Percentiles rank a stretch among this genome's conserved stretches.
phyloP scores from a whole-genome alignment of 2,113 vertebrate genomes.

The Lasiurus cinereus region DNA sequence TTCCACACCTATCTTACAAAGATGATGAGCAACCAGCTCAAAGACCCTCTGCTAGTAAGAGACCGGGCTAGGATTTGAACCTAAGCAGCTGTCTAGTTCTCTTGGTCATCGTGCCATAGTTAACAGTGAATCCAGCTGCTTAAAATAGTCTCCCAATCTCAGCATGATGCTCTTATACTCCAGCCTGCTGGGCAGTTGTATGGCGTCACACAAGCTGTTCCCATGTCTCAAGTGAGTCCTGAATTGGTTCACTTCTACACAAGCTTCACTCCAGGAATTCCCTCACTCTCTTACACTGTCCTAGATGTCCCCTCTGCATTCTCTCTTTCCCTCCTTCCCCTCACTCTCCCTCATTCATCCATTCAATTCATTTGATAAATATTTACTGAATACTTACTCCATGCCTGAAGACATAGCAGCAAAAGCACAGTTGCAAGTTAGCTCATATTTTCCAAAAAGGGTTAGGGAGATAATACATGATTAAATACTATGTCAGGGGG shows the following conservation, averaged over 20 bases:
- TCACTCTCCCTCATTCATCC: background rate
- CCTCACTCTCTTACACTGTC: background rate
- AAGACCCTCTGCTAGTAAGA: background rate
- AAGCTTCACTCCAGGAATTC: background rate
- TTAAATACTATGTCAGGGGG: background rate
- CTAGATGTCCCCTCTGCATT: background rate
- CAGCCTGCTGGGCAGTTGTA: background rate
- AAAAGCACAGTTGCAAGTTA: background rate
- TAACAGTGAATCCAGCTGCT: background rate
- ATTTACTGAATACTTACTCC: constrained; percentile 6
- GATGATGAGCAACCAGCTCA: background rate
- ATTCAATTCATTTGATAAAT: constrained; percentile 21
- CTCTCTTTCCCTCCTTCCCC: too few species aligned
- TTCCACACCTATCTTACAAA: background rate
- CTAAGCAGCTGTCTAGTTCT: background rate
- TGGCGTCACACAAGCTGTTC: background rate
- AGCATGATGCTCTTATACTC: background rate
- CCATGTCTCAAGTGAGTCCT: background rate
- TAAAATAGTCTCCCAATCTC: background rate
- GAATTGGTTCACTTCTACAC: background rate
- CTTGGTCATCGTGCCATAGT: background rate
- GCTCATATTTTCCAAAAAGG: background rate
- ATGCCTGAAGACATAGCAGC: background rate
- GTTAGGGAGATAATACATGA: background rate
- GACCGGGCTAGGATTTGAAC: background rate